Base-by-base conservation (phyloP, 2,888 invertebrate species). In the Acleris literana region DNA sequence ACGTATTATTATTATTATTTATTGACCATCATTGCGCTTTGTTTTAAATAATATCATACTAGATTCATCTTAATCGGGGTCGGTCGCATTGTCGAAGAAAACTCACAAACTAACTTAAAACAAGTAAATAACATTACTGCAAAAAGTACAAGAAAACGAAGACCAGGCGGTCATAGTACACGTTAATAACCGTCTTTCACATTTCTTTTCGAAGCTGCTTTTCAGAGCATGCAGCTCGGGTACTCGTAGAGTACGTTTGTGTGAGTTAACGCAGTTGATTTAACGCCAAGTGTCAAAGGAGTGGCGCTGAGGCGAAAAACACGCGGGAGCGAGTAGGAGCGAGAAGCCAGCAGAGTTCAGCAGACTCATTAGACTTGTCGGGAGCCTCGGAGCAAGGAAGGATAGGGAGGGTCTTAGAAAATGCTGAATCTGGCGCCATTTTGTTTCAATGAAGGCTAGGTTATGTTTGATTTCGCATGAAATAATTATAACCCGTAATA, bases 331-430 rank as follows among this genome's bases (percentile, higher is more conserved):
- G 54, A 65, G 60, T 61, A 65, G 60, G 65, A 56, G 64, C 54
- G 54, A 65, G 60, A 65, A 65, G 65, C 60, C 51, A 61, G 54
- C 29, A 52, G 65, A 65, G 65, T 65, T 65, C 65, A 65, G 60
- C 55, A 65, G 65, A 65, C 65, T 60, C 65, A 65, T 65, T 65
- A 65, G 55, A 65, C 60, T 65, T 65, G 65, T 65, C 51, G 60
- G 60, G 60, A 49, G 51, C 2, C 29, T 22, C 20, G 65, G 13
- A 65, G 60, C 5, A 61, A 3, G 44, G 60, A 61, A 65, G 22
- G 17, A 5, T 13, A 25, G 1, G 65, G 51, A 61, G 43, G 6
- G 51, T 11, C n/a, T 49, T 7, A 9, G 18, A 49, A 13, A 18
- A 46, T 46, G 17, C 16, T 46, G 5, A 2, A 46, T n/a, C 46